Percentiles rank a stretch among this genome's conserved stretches.
Conservation (phyloP, 2,888 invertebrate species). For the Macrostomum cliftonense region DNA sequence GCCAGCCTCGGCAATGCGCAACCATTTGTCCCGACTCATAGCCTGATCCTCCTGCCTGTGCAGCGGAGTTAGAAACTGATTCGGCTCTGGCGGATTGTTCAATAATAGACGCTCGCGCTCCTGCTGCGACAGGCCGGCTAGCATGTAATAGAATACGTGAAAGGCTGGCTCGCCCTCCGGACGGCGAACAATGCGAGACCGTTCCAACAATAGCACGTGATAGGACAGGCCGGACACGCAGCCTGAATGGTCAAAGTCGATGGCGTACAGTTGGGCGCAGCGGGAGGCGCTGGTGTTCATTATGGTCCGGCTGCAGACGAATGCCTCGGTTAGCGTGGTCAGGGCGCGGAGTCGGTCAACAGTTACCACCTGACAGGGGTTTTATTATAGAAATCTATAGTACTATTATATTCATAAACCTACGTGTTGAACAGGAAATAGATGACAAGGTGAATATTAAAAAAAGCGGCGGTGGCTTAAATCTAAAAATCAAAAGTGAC, state of each 20-base stretch:
- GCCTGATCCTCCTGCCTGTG: conserved; percentile 61
- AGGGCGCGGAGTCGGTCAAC: conserved; percentile 65
- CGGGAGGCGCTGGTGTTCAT: conserved; percentile 71
- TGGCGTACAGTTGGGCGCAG: conserved; percentile 69
- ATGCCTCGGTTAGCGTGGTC: conserved; percentile 64
- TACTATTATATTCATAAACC: no score
- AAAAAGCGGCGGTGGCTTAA: no score
- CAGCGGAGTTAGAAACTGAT: conserved; percentile 57
- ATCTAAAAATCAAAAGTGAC: no score
- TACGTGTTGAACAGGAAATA: no score
- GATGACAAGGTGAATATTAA: no score
- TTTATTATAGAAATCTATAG: no score
- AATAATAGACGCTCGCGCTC: conserved; percentile 34
- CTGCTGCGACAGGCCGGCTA: conserved; percentile 55
- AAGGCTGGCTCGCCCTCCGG: conserved; percentile 54
- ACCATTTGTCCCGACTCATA: conserved; percentile 56
- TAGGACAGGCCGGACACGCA: conserved; percentile 11
- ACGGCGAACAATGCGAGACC: conserved; percentile 50
- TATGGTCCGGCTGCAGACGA: conserved; percentile 67
- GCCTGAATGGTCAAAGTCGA: conserved; percentile 43
- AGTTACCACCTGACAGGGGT: conserved; percentile 31
- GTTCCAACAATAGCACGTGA: conserved; percentile 56
- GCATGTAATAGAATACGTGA: conserved; percentile 50
- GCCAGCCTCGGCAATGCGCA: conserved; percentile 57
- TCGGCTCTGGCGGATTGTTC: conserved; percentile 42